Base-by-base conservation (phyloP, 2,888 invertebrate species). In the Hymenopus coronatus region DNA sequence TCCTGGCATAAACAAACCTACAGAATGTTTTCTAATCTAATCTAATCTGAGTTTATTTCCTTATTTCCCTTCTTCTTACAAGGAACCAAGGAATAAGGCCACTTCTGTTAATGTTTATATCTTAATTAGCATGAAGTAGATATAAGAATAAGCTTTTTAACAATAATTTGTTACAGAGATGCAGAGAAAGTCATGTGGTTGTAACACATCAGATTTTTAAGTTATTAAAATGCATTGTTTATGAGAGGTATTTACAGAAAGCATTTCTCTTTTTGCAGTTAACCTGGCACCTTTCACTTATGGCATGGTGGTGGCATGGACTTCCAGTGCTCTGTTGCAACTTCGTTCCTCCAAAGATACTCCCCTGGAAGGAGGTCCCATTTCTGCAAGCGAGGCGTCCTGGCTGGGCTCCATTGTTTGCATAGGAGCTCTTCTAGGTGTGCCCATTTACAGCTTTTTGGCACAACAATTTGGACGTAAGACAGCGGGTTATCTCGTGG, bases 271-370 rank as follows among this genome's bases (percentile, higher is more conserved):
- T n/a, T 40, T 85, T 85, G n/a, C 85, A 85, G 85, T 85, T 25
- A 85, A 85, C 27, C 9, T 85, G 25, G 85, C 85, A n/a, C 46
- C 85, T 12, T 92, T 95, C 88, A 94, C 94, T 92, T 94, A 95
- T 92, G 95, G 95, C 4, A 94, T 94, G 92, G 93, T 94, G 90
- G 93, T 94, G 88, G 95, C 95, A 1, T 96, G 95, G 95, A 94
- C 95, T 0, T 95, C 96, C 0, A 95, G 95, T 88, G 94, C 95
- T 0, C 91, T 94, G 0, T 92, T 93, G 0, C 92, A 93, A n/a
- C 93, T 94, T 81, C 93, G 94, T n/a, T 93, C 94, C 0, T 91
- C 92, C 3, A 40, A 40, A 6, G 91, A 92, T 28, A 93, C 94
- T 0, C 94, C 94, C 0, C 91, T 95, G 0, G 92, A 94, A 1